Evolutionary conservation across 2,113 vertebrate species (phyloP).

Genomic region (Gobiocypris rarus): DNA sequence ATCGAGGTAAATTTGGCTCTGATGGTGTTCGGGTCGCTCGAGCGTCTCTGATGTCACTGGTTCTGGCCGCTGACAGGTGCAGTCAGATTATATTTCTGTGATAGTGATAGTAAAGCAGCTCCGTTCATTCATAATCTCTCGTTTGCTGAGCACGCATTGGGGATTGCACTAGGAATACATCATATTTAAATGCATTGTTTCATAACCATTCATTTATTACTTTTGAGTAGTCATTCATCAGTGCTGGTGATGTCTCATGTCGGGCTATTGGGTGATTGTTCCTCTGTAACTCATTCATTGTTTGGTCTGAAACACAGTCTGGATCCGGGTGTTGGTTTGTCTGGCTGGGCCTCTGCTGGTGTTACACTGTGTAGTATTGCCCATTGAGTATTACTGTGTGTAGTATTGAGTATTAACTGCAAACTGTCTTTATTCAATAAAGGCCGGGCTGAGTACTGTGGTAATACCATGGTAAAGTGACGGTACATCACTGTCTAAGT

Average conservation of each 20-base stretch:
- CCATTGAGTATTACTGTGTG: too few relatives aligned
- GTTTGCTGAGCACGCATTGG: background rate
- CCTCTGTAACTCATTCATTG: background rate
- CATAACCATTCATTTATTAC: background rate
- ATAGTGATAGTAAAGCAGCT: constrained; percentile 8
- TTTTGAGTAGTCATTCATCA: background rate
- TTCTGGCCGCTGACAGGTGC: constrained; percentile 38
- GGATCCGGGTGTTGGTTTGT: background rate
- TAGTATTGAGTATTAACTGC: background rate
- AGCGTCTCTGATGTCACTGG: background rate
- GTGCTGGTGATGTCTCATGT: background rate
- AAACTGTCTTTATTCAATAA: background rate
- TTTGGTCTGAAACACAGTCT: background rate
- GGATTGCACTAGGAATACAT: background rate
- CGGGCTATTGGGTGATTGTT: background rate
- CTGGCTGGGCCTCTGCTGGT: background rate
- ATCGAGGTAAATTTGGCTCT: constrained; percentile 31
- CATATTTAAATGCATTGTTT: background rate
- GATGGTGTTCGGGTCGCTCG: background rate
- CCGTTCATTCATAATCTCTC: constrained; percentile 25
- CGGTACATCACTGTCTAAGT: background rate
- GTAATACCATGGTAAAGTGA: background rate
- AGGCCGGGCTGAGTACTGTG: background rate
- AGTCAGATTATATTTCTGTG: background rate
- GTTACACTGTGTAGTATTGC: background rate